Evolutionary conservation across 2,113 vertebrate genomes (phyloP).

Genomic region (Oncorhynchus kisutch): DNA sequence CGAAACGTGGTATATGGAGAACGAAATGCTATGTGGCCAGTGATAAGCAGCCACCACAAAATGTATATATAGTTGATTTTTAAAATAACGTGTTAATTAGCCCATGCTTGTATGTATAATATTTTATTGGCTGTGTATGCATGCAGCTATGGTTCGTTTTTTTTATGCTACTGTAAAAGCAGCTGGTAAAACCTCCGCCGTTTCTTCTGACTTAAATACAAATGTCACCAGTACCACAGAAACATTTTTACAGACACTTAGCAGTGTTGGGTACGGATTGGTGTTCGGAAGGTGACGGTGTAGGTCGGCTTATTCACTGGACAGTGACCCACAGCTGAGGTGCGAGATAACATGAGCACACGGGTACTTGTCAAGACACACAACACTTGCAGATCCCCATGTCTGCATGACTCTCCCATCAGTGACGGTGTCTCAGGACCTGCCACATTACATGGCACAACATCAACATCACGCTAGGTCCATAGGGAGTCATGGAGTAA

Average conservation of each 20-base stretch:
- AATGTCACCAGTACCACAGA: neutral
- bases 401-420: neutral
- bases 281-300: neutral
- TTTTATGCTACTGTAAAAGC: neutral
- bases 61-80: neutral
- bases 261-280: neutral
- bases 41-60: neutral
- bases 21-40: neutral
- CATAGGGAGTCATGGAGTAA: no score
- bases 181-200: neutral
- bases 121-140: neutral
- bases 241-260: neutral
- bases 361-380: neutral
- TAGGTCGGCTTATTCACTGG: neutral
- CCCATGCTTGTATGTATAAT: neutral
- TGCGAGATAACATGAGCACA: neutral
- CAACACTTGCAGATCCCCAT: neutral
- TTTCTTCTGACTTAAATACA: neutral
- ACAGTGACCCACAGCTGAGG: neutral
- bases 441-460: neutral
- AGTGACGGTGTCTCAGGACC: neutral
- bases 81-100: neutral
- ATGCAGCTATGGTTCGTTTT: neutral
- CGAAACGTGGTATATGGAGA: neutral
- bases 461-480: no score